Conservation (phyloP, 2,113 vertebrate genomes). For the Coptodon bakossiorum region DNA sequence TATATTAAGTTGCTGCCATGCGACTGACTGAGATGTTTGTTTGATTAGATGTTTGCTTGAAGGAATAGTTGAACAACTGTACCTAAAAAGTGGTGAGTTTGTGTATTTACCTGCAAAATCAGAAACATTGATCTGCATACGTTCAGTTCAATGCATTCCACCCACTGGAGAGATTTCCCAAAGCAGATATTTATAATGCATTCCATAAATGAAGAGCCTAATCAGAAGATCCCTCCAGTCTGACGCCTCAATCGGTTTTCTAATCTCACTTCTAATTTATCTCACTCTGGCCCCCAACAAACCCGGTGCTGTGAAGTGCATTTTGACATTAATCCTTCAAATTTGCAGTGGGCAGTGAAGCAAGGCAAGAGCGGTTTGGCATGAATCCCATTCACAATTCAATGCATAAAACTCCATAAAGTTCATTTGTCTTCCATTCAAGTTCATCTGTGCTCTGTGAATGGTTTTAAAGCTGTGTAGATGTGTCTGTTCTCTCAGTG, state of each 20-base stretch:
- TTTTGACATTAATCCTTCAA: constrained; percentile 30
- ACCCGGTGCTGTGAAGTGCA: background rate
- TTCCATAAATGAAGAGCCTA: constrained; percentile 29
- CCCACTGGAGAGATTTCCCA: background rate
- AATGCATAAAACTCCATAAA: constrained; percentile 16
- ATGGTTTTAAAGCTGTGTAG: background rate
- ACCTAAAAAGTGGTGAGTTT: background rate
- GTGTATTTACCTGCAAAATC: background rate
- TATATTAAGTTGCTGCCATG: background rate
- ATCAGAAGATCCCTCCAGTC: constrained; percentile 32
- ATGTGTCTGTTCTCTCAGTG: background rate
- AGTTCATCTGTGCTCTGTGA: background rate
- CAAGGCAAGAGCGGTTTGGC: background rate
- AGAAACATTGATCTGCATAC: background rate
- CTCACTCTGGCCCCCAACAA: constrained; percentile 22
- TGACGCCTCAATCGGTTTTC: constrained; percentile 30
- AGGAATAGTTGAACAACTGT: background rate
- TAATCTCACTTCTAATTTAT: constrained; percentile 51
- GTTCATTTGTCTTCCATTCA: constrained; percentile 31
- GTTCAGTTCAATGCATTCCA: background rate
- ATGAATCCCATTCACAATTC: constrained; percentile 2
- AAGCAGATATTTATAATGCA: constrained; percentile 33
- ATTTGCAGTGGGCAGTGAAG: background rate
- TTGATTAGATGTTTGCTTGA: background rate
- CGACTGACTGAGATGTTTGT: background rate